Evolutionary conservation across 2,113 vertebrate species (phyloP).

Genomic region (Solenodon paradoxus): DNA sequence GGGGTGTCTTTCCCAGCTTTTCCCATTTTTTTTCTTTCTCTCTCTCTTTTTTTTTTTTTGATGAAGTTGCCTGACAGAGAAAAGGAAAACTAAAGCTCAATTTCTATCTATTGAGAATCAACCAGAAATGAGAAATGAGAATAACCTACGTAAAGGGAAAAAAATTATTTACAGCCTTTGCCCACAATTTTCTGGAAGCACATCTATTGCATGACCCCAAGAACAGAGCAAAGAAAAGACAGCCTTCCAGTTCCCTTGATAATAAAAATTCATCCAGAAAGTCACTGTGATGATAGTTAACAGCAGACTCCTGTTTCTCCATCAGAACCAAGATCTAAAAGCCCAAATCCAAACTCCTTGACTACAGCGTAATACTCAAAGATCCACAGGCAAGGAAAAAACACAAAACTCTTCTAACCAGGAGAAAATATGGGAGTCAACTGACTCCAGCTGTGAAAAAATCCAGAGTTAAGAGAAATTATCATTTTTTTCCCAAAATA

Average conservation of each 20-base stretch:
- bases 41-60: not conserved
- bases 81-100: not conserved
- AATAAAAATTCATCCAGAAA: not conserved
- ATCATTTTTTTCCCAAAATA: not conserved
- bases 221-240: not conserved
- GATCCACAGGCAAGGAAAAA: not conserved
- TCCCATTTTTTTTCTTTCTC: not conserved
- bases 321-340: slow-evolving; percentile 20
- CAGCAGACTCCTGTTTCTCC: not conserved
- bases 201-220: not conserved
- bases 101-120: not conserved
- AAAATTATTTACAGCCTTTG: not conserved
- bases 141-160: not conserved
- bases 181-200: not conserved
- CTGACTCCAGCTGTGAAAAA: not conserved
- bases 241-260: not conserved
- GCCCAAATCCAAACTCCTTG: not conserved
- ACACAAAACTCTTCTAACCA: slow-evolving; percentile 18
- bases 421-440: not conserved
- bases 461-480: not conserved
- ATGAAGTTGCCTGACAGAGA: not conserved
- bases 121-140: not conserved
- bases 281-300: not conserved
- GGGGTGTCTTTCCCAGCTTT: no score
- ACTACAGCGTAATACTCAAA: not conserved